phyloP scores from a whole-genome alignment of 2,797 vertebrate genomes.

The Meriones psammophilus region DNA sequence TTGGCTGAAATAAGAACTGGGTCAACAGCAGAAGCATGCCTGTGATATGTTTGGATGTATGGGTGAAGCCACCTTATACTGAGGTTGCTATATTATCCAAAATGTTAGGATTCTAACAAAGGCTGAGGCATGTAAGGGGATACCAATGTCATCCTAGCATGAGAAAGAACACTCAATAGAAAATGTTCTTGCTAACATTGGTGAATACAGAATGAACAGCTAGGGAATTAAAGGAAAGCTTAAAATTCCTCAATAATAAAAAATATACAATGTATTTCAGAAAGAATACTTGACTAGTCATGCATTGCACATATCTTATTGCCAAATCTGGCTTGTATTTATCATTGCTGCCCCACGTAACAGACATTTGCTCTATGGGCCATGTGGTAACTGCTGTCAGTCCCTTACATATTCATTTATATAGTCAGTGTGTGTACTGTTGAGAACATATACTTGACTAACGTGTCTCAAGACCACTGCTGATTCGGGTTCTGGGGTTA shows the following conservation, averaged over 20 bases:
- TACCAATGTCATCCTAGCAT: background rate
- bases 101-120: background rate
- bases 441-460: background rate
- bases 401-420: background rate
- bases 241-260: background rate
- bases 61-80: background rate
- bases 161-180: background rate
- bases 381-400: fast-evolving
- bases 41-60: background rate
- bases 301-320: background rate
- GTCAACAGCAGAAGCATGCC: background rate
- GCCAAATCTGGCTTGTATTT: background rate
- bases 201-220: background rate
- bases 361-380: too few species aligned
- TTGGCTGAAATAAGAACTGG: background rate
- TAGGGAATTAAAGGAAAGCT: background rate
- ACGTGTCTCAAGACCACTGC: background rate
- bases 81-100: background rate
- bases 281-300: background rate
- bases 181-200: background rate
- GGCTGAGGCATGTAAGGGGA: background rate
- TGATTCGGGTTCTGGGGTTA: background rate
- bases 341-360: background rate
- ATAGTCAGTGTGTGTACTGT: background rate
- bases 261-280: background rate